Percentiles rank a stretch among this genome's conserved stretches.
These are phyloP conservation scores for Baronia brevicornis DNA, from an alignment of 2,888 invertebrate genomes.

Conservation along the genomic window DNA sequence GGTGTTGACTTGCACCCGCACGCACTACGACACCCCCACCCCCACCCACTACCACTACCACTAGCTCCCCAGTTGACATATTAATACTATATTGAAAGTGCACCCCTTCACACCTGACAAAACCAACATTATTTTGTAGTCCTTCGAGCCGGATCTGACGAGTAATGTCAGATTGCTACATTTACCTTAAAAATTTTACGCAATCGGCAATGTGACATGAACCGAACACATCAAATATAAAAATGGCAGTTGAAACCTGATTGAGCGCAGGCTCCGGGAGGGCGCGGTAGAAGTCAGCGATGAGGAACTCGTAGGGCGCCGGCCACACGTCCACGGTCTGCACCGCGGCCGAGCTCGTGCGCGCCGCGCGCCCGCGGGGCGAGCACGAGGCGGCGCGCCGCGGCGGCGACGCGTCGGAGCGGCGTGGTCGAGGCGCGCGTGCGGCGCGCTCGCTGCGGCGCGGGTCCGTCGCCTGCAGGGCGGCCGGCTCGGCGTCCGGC, in stretches of 20 bases:
- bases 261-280: conserved; percentile 38
- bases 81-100: too few species aligned
- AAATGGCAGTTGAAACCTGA: conserved; percentile 28
- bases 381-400: conserved; percentile 19
- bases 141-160: too few species aligned
- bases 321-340: conserved; percentile 85
- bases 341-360: conserved; percentile 30
- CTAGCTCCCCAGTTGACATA: too few species aligned
- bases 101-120: too few species aligned
- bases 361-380: conserved; percentile 16
- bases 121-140: too few species aligned
- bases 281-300: conserved; percentile 78
- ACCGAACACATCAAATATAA: not conserved
- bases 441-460: conserved; percentile 18
- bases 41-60: too few species aligned
- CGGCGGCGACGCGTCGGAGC: conserved; percentile 16
- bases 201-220: too few species aligned
- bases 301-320: conserved; percentile 83
- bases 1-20: too few species aligned
- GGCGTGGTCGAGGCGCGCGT: conserved; percentile 14
- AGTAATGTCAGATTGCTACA: too few species aligned
- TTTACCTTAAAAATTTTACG: too few species aligned
- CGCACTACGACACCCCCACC: too few species aligned
- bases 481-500: conserved; percentile 22
- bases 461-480: conserved; percentile 20